Evolutionary conservation across 2,888 invertebrate genomes (phyloP), one percentile per base, ranked within the genome.

Genomic region (Fabriciana adippe): DNA sequence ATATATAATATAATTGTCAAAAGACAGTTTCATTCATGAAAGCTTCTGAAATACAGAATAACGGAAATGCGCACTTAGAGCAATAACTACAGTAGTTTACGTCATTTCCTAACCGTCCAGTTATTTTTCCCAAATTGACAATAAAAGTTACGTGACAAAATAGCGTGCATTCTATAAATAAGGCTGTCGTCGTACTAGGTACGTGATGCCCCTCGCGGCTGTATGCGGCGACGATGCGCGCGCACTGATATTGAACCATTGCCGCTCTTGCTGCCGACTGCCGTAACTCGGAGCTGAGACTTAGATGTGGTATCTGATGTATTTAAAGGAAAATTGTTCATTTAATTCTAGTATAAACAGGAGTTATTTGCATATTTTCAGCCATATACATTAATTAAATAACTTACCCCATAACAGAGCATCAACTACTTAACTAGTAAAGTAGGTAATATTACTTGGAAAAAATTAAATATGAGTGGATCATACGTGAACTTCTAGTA

Each of bases 191-290:
- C 77, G 72, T 72, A 72, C 71, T 72, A 71, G 73, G 73, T 68
- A 71, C 70, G 66, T 66, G 68, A 57, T 56, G 65, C 61, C 70
- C 65, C 74, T 71, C 68, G 68, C 66, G 64, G 66, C 73, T 69
- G 69, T 71, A 73, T 77, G 75, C 76, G 73, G 75, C 76, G 73
- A 78, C 80, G 77, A 67, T 88, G 88, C 88, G 89, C 89, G 89
- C 89, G 89, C 89, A 86, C 73, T 72, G 75, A 71, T 88, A 89
- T 89, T 84, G 89, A 88, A 79, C 88, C 87, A 75, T 67, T 78
- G 70, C 70, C 72, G 70, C 67, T 63, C 65, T 63, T 71, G 78
- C 76, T 73, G 64, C 67, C 70, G 65, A 63, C 73, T 66, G 71
- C 66, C 70, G 71, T 70, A 73, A 73, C 66, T 61, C 55, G 35